Percentiles rank a stretch among this genome's conserved stretches.
phyloP scores from a whole-genome alignment of 1,140 invertebrate genomes.

The Popillia japonica region DNA sequence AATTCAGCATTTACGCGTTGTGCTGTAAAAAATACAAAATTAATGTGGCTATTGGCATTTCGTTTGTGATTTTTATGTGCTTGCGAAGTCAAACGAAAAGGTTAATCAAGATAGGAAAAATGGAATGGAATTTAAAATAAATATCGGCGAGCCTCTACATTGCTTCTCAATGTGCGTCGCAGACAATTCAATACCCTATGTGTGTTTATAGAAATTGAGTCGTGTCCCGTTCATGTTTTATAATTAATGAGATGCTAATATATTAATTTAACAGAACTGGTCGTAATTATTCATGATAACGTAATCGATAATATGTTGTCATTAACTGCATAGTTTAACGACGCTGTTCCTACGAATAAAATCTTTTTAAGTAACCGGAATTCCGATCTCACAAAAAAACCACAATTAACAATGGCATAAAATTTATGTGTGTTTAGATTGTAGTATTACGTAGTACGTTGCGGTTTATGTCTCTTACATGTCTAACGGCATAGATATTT shows the following conservation, averaged over 20 bases:
- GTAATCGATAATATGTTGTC: too few species aligned
- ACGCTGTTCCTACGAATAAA: too few species aligned
- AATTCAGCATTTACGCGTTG: background rate
- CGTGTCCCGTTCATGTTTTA: background rate
- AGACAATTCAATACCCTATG: background rate
- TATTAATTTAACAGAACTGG: background rate
- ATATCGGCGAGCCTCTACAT: background rate
- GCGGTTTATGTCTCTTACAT: too few species aligned
- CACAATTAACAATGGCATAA: too few species aligned
- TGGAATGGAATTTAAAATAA: slow-evolving; percentile 37
- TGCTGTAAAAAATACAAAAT: slow-evolving; percentile 22
- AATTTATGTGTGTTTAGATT: too few species aligned
- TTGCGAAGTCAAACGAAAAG: slow-evolving; percentile 38
- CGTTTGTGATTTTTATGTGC: slow-evolving; percentile 35
- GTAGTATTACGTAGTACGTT: too few species aligned
- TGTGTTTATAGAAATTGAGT: background rate
- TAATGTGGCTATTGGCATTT: slow-evolving; percentile 41
- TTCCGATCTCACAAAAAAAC: too few species aligned
- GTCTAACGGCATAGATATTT: too few species aligned
- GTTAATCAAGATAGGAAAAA: slow-evolving; percentile 40
- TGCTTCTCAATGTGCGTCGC: background rate
- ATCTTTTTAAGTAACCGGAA: too few species aligned
- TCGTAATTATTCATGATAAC: too few species aligned
- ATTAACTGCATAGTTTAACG: too few species aligned
- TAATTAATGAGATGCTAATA: slow-evolving; percentile 21